Percentiles rank a stretch among this genome's conserved stretches.
These are phyloP conservation scores for Scytalopus superciliaris DNA, from an alignment of 2,113 vertebrate genomes.

Conservation along the genomic window DNA sequence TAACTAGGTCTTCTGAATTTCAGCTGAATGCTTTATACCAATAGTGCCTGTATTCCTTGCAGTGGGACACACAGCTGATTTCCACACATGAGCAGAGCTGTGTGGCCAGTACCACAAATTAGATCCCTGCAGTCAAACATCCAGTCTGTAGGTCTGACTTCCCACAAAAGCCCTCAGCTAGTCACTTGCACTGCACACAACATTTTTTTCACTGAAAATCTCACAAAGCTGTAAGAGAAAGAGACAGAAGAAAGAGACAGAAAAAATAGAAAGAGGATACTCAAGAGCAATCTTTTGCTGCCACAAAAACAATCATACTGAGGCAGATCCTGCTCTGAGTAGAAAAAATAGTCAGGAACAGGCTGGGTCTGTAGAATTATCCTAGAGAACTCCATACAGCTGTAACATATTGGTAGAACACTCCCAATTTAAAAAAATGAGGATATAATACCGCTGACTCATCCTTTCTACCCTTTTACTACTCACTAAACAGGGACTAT, in stretches of 20 bases:
- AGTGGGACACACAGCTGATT: not conserved
- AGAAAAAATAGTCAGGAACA: not conserved
- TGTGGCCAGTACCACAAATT: not conserved
- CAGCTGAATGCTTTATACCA: not conserved
- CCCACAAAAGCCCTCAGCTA: not conserved
- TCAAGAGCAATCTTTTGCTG: not conserved
- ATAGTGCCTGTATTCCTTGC: not conserved
- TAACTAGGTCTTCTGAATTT: not conserved
- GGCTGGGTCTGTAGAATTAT: not conserved
- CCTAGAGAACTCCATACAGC: not conserved
- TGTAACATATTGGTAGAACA: not conserved
- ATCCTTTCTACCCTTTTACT: not conserved
- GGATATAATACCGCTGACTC: not conserved
- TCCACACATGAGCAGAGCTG: not conserved
- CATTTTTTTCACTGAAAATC: not conserved
- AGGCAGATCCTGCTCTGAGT: not conserved
- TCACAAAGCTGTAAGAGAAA: not conserved
- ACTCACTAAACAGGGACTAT: not conserved
- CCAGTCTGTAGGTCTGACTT: not conserved
- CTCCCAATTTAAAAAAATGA: not conserved
- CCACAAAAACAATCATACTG: not conserved
- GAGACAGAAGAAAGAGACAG: not conserved
- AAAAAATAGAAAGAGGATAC: not conserved
- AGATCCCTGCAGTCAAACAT: not conserved
- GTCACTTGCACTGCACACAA: not conserved